Base-by-base conservation (phyloP, 2,888 invertebrate genomes). In the Eilema griseolum region DNA sequence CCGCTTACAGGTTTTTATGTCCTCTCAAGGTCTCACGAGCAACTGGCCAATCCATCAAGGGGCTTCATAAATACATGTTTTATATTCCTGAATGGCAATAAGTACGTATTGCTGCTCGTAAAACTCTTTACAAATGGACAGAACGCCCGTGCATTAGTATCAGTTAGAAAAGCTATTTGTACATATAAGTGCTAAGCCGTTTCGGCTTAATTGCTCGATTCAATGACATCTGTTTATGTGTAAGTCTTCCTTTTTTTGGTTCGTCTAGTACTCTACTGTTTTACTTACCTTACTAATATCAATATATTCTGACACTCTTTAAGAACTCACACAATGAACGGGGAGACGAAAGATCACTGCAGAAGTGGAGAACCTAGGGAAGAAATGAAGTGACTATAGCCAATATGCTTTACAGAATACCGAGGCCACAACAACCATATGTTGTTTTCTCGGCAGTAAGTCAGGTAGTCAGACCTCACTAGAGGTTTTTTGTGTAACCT, bases 41-140 rank as follows among this genome's bases (percentile, higher is more conserved):
- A 64, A 56, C 61, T 70, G 52, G 33, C 31, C 26, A 82, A 78
- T 82, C 78, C 73, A 80, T 80, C 71, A 67, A 24, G 64, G 64
- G 64, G 59, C 23, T 67, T 66, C 46, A 73, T 82, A 80, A 77
- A 75, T 71, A 69, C 31, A 23, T 33, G 59, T 60, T 70, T 61
- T 62, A 73, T 73, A 60, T 66, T 68, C 70, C 70, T 67, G 63
- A 66, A 62, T 52, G 46, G 60, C 61, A 72, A 61, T 67, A 52
- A 26, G 16, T 62, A 67, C 63, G 46, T 68, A 77, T 71, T 62
- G 70, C 41, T 57, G 20, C 16, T 74, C 71, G 69, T 82, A 74
- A 75, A 81, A 72, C 67, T 71, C 63, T 70, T 62, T 33, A 60
- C 63, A 71, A 67, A 56, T 70, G 71, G 67, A 72, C 28, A 28